Evolutionary conservation across 1,140 invertebrate genomes (phyloP), one percentile per base, ranked within the genome.

Genomic region (Batillaria attramentaria): DNA sequence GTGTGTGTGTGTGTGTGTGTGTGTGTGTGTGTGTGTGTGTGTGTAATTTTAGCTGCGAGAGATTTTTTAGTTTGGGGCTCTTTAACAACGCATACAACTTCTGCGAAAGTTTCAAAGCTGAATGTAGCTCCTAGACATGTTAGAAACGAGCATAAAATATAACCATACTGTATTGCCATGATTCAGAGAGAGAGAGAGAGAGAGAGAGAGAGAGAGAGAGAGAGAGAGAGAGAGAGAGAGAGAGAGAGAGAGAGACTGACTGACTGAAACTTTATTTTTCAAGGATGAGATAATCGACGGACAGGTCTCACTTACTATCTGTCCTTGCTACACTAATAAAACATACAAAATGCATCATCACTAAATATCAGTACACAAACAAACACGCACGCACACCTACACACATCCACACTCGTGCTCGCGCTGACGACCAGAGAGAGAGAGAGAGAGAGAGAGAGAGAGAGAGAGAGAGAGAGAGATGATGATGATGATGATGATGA

Each of bases 131-230:
- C 10, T 50, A 24, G 46, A 50, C 24, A 50, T 24, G 24, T 24
- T 50, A 50, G 46, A 24, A 50, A 24, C 10, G 46, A 50, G 46
- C 10, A 24, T 13, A 24, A 50, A 24, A 50, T 10, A 50, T 10
- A 50, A 24, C 10, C 4, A 57, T 31, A 28, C 4, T 16, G 42
- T 5, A 54, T 37, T 8, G 39, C 4, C 28, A n/a, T 33, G 68
- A 70, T n/a, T 33, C n/a, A 70, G 68, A 72, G 10, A 41, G 70
- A 72, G 43, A 75, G 60, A 78, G 50, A 78, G 77, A 78, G 50
- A 72, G 41, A 65, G 39, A 78, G 65, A 72, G 50, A 54, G 37
- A 8, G 50, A 54, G 37, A 41, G 39, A 37, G 62, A 41, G 65
- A 72, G 65, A 31, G 65, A 72, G 50, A 39, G 68, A 41, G 72